Evolutionary conservation across 30 jellyfish, hydroid and myxozoan genomes (phyloP).

Genomic region (Pseudorhiza aurosa): DNA sequence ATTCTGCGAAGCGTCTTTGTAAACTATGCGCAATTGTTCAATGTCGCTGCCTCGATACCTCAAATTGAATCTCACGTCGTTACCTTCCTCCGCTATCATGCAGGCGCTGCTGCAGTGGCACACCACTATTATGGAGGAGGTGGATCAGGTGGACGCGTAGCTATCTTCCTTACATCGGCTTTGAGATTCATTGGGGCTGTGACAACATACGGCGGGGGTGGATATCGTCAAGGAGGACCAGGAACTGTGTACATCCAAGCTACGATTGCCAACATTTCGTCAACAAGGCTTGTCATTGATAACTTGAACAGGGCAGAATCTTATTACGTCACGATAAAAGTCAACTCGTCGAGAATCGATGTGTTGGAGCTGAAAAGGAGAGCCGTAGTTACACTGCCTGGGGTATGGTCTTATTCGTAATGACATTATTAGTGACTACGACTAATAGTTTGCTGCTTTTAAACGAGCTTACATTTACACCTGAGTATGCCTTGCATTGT

Average conservation of each 20-base stretch:
- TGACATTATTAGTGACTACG: neutral
- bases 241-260: conserved; percentile 51
- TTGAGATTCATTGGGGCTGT: conserved; percentile 40
- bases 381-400: conserved; percentile 45
- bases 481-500: too few relatives aligned
- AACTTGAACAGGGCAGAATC: conserved; percentile 54
- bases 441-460: neutral
- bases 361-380: conserved; percentile 43
- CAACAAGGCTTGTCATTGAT: conserved; percentile 40
- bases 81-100: too few relatives aligned
- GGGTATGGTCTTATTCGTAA: conserved; percentile 41
- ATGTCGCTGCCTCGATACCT: too few relatives aligned
- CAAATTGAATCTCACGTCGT: too few relatives aligned
- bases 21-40: too few relatives aligned
- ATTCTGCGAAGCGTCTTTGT: too few relatives aligned
- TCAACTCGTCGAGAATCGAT: conserved; percentile 29
- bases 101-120: conserved; percentile 11
- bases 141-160: conserved; percentile 72
- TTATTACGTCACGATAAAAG: conserved; percentile 38
- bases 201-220: conserved; percentile 53
- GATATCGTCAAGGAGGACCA: conserved; percentile 63
- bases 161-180: conserved; percentile 16
- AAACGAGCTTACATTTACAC: neutral
- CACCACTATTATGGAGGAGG: conserved; percentile 52
- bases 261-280: conserved; percentile 21